Base-by-base conservation (phyloP, 2,797 vertebrate genomes). In the Mormyrops attenuatus region DNA sequence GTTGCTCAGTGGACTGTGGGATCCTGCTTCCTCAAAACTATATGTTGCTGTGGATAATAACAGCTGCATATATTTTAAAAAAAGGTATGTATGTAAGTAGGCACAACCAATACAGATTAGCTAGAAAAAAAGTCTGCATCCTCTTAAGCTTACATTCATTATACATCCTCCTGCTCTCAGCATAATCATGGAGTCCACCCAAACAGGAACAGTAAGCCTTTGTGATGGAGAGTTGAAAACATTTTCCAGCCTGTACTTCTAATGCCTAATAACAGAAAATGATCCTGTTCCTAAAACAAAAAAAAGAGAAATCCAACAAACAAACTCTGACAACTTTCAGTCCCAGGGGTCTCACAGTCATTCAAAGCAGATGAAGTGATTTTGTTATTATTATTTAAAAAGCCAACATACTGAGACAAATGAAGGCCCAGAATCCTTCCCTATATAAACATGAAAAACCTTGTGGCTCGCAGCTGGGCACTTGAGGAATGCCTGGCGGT, bases 371-470 rank as follows among this genome's bases (percentile, higher is more conserved):
- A 94, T 93, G 90, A 93, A 95, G 95, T 69, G 66, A 73, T 95
- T 95, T 44, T 38, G 5, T 94, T 94, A 69, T 63, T 60, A 49
- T 53, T 94, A 94, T 94, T 94, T 95, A 94, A 95, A 93, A 93
- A 95, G 94, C 91, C 90, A 60, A 92, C 89, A 92, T 93, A 94
- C 93, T 91, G 88, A 94, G 91, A 90, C 91, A 92, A 93, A 95
- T 95, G 95, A 94, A 94, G 93, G 92, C 93, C 94, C 94, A 94
- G 91, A 90, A 47, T 44, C 95, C 92, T 88, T 91, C 92, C 95
- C 94, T 95, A 93, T 95, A 95, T 94, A 95, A 95, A 92, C 91
- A 93, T 91, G 92, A 91, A 93, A 30, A 93, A 95, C 95, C 93
- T 94, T 94, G 93, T 94, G 93, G 94, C 93, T 92, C 91, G 90